Base-by-base conservation (phyloP, 2,797 vertebrate species). In the Cyclura pinguis region DNA sequence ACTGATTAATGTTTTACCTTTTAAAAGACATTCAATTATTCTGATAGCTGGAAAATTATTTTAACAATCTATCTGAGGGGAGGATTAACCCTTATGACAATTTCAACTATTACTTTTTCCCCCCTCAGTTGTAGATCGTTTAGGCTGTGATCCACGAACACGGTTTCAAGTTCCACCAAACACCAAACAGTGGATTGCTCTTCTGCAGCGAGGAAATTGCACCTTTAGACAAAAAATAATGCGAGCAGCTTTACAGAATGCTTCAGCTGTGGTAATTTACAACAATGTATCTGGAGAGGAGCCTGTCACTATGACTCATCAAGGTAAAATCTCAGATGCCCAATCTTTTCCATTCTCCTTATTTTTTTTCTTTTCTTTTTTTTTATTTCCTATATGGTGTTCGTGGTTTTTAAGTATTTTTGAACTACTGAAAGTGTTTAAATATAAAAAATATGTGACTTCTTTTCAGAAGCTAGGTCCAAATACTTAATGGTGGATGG, bases 171-270 rank as follows among this genome's bases (percentile, higher is more conserved):
- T 98, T 67, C 99, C 99, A 24, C 97, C 98, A 0, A 98, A 98
- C 83, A 98, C 96, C 62, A 98, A 98, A 95, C 98, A 98, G 94
- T 99, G 99, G 99, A 98, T 99, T 87, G 99, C 99, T 87, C 97
- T 99, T 91, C 96, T 99, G 35, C 99, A 99, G 95, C 97, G 99
- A 92, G 99, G 99, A 80, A 99, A 99, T 95, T 99, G 99, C 92
- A 99, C 98, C 0, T 99, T 99, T 93, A 98, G 97, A 92, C 99
- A 99, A 97, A 99, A 99, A 97, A 99, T 99, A 94, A 97, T 99
- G 81, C 97, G 98, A 93, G 99, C 99, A 0, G 98, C 98, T 3
- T 97, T 98, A 32, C 98, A 98, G 94, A 99, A 99, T 90, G 99
- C 99, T 85, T 97, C 98, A 0, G 99, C 99, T 0, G 99, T 99